A percentile compares a stretch with the other conserved stretches of the same genome.
Evolutionary conservation across 1,140 invertebrate species (phyloP).

Genomic region (Drosophila cardini): DNA sequence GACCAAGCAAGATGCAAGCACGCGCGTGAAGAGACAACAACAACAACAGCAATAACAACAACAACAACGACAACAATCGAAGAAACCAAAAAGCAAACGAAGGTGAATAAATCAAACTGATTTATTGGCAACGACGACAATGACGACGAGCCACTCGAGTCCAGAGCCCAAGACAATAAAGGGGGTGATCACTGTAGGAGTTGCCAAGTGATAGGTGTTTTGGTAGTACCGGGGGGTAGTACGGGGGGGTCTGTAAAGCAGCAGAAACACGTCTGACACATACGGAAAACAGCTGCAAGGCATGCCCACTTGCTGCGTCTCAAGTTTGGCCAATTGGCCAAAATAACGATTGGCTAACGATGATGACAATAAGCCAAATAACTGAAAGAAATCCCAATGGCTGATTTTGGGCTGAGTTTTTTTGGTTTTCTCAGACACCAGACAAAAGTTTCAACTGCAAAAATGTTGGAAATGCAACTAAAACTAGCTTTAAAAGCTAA

Average conservation of each 20-base stretch:
- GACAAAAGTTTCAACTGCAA: conserved; percentile 13
- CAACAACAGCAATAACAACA: conserved; percentile 36
- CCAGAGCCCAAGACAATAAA: conserved; percentile 55
- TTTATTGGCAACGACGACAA: conserved; percentile 73
- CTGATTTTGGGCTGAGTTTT: background rate
- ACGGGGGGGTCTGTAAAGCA: background rate
- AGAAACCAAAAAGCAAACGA: conserved; percentile 29
- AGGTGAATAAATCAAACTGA: conserved; percentile 81
- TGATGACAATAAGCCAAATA: conserved; percentile 6
- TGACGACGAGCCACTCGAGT: conserved; percentile 48
- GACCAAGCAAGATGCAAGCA: conserved; percentile 56
- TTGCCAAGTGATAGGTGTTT: conserved; percentile 20
- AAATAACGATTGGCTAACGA: conserved; percentile 11
- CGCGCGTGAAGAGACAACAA: conserved; percentile 69
- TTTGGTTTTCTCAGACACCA: conserved; percentile 4
- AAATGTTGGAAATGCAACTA: no score
- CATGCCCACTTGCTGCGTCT: conserved; percentile 43
- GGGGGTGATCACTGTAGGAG: conserved; percentile 9
- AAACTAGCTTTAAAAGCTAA: no score
- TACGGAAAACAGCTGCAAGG: conserved; percentile 50
- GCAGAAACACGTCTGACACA: conserved; percentile 48
- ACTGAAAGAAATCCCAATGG: background rate
- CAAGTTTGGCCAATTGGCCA: conserved; percentile 41
- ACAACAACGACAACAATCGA: conserved; percentile 41
- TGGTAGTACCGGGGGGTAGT: conserved; percentile 21